phyloP scores from a whole-genome alignment of 2,888 invertebrate genomes.

The Ferrisia virgata region DNA sequence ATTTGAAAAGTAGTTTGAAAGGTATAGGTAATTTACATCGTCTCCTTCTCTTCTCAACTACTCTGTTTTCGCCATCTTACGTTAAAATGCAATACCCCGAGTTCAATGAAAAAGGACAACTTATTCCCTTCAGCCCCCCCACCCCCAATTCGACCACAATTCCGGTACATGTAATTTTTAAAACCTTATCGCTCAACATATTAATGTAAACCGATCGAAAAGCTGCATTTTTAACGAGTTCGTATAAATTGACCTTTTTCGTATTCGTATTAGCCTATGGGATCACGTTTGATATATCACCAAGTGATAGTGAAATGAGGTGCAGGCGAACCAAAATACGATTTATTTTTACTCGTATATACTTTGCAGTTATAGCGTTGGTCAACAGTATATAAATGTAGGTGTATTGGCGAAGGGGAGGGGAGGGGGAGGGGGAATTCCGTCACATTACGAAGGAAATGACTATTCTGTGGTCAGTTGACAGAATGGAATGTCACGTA shows the following conservation, averaged over 20 bases:
- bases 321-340: not conserved
- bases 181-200: too few species aligned
- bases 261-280: too few species aligned
- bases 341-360: not conserved
- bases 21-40: too few species aligned
- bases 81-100: too few species aligned
- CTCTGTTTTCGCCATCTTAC: too few species aligned
- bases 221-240: not conserved
- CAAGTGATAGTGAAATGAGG: not conserved
- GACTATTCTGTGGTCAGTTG: not conserved
- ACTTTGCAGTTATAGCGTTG: not conserved
- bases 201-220: not conserved
- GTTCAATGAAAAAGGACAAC: too few species aligned
- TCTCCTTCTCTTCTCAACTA: too few species aligned
- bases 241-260: not conserved
- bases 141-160: too few species aligned
- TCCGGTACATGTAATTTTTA: too few species aligned
- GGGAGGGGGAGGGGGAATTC: not conserved
- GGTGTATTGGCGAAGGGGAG: too few species aligned
- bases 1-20: too few species aligned
- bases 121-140: too few species aligned
- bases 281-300: not conserved
- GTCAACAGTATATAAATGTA: not conserved
- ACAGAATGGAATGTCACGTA: constrained; percentile 14
- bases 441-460: not conserved